These are phyloP conservation scores for Antechinus stuartii DNA, from an alignment of 2,113 vertebrate genomes.

Conservation along the genomic window DNA sequence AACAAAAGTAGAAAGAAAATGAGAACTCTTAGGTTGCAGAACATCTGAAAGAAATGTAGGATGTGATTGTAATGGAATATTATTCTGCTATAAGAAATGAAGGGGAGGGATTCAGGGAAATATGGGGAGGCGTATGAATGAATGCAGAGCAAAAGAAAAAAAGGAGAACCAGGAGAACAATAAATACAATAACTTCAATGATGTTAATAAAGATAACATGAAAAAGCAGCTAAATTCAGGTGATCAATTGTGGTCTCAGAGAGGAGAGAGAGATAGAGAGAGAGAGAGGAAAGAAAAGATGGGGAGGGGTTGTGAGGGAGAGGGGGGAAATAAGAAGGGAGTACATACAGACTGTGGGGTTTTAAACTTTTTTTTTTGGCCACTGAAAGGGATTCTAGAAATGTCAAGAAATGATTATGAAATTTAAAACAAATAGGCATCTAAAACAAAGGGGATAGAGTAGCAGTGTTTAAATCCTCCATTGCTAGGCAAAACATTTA, in stretches of 20 bases:
- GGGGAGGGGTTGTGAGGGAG: no score
- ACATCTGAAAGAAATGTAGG: background rate
- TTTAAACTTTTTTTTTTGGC: background rate
- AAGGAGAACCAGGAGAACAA: background rate
- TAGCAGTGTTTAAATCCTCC: background rate
- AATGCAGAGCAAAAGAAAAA: background rate
- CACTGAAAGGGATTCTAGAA: background rate
- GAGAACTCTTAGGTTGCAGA: background rate
- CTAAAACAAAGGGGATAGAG: background rate
- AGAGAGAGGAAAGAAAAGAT: background rate
- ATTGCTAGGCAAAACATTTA: background rate
- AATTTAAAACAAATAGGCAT: background rate
- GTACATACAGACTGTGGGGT: background rate
- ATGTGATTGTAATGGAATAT: background rate
- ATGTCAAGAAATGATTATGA: background rate
- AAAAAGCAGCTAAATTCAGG: background rate
- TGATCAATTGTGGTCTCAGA: background rate
- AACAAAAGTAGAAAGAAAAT: background rate
- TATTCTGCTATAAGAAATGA: background rate
- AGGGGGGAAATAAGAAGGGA: no score
- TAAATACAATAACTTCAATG: background rate
- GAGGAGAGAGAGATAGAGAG: background rate
- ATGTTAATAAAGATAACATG: background rate
- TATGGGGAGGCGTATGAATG: background rate
- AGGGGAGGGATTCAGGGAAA: background rate